phyloP scores from a whole-genome alignment of 2,113 vertebrate genomes.

The Podiceps cristatus region DNA sequence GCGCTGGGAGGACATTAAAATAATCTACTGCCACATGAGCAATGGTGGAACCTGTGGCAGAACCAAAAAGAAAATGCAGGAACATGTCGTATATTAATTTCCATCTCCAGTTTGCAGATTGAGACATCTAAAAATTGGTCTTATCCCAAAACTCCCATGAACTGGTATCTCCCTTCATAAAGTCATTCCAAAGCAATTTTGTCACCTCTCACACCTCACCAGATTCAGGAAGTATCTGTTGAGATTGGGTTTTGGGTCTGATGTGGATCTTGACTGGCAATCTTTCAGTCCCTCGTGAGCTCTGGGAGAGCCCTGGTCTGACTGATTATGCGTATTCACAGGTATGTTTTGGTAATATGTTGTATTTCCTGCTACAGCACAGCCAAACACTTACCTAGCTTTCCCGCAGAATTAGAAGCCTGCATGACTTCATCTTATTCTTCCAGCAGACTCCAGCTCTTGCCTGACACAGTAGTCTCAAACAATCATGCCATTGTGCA shows the following conservation, averaged over 20 bases:
- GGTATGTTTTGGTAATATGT: background rate
- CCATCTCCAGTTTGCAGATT: background rate
- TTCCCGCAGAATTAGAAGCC: background rate
- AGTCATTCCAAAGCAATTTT: background rate
- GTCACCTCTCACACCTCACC: background rate
- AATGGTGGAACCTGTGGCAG: background rate
- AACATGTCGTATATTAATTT: background rate
- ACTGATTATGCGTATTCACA: background rate
- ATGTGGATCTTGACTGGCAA: background rate
- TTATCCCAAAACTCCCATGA: background rate
- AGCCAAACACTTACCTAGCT: background rate
- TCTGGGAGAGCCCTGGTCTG: background rate
- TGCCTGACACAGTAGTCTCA: background rate
- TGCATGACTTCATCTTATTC: background rate
- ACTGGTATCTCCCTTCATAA: background rate
- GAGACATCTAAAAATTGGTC: background rate
- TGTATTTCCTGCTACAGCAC: background rate
- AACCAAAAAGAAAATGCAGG: background rate
- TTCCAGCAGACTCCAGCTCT: background rate
- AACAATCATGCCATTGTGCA: background rate
- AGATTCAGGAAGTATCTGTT: background rate
- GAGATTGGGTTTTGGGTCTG: background rate
- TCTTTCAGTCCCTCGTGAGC: background rate
- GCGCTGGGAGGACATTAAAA: background rate
- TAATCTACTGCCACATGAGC: background rate